phyloP scores from a whole-genome alignment of 2,113 vertebrate species.

The Trochalopteron elliotii region DNA sequence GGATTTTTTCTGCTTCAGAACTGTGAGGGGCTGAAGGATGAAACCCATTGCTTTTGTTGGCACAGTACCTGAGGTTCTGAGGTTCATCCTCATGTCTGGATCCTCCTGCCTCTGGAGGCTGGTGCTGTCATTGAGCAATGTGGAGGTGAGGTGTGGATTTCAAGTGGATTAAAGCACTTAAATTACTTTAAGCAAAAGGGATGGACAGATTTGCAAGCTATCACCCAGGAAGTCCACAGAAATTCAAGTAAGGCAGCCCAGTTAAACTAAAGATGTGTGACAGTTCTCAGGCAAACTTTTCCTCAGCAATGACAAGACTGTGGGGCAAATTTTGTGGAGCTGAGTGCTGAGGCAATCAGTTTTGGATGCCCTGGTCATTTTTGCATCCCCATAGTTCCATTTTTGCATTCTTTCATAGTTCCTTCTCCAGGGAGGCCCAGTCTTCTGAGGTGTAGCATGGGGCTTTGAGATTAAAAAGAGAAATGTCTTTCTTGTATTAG shows the following conservation, averaged over 20 bases:
- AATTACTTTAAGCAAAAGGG: background rate
- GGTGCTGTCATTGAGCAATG: background rate
- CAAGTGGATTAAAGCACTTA: background rate
- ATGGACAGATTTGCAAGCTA: background rate
- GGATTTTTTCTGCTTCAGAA: background rate
- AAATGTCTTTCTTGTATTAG: background rate
- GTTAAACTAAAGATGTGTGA: background rate
- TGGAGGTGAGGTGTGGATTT: background rate
- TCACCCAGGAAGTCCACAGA: background rate
- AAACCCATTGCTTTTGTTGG: background rate
- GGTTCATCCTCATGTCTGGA: background rate
- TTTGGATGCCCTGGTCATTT: background rate
- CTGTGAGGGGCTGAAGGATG: background rate
- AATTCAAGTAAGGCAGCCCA: background rate
- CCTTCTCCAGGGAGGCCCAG: background rate
- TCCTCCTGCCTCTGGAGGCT: background rate
- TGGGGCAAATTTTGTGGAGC: background rate
- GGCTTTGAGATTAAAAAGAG: background rate
- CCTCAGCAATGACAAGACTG: background rate
- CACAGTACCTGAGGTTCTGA: background rate
- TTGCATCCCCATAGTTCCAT: no score
- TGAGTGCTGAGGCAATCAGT: background rate
- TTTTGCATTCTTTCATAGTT: background rate
- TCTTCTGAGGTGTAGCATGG: background rate
- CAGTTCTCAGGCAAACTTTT: background rate